phyloP scores from a whole-genome alignment of 2,888 invertebrate genomes.

The Osmoderma eremita region DNA sequence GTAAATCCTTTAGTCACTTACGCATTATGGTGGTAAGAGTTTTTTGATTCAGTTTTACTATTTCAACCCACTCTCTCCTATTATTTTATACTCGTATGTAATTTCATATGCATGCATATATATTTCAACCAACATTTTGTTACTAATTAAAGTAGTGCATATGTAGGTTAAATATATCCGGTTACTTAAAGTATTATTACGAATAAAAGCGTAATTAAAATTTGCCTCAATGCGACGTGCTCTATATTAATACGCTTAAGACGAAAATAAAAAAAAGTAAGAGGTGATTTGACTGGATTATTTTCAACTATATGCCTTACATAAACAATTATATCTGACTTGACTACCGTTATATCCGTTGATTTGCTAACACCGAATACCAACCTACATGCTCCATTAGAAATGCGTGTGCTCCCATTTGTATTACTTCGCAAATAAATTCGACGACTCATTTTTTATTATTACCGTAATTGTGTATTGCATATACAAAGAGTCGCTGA shows the following conservation, averaged over 20 bases:
- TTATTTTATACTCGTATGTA: too few relatives aligned
- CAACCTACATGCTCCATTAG: neutral
- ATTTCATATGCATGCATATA: neutral
- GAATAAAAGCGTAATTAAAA: constrained; percentile 7
- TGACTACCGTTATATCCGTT: constrained; percentile 22
- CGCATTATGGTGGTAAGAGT: too few relatives aligned
- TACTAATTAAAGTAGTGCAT: constrained; percentile 13
- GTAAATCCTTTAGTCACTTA: too few relatives aligned
- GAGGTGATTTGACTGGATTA: constrained; percentile 12
- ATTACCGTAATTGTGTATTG: constrained; percentile 1
- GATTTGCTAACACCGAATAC: constrained; percentile 14
- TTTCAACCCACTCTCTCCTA: too few relatives aligned
- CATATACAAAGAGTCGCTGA: neutral
- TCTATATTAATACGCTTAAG: neutral
- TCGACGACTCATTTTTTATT: constrained; percentile 17
- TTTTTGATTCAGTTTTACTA: too few relatives aligned
- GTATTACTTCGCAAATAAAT: constrained; percentile 5
- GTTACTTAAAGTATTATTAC: constrained; percentile 16
- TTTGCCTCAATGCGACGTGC: constrained; percentile 12
- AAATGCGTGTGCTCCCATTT: neutral
- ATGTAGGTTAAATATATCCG: constrained; percentile 24
- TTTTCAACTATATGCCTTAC: constrained; percentile 20
- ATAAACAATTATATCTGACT: constrained; percentile 14
- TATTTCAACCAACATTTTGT: constrained; percentile 8
- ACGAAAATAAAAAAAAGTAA: constrained; percentile 12